Base-by-base conservation (phyloP, 2,113 vertebrate genomes). In the Oryzias melastigma region DNA sequence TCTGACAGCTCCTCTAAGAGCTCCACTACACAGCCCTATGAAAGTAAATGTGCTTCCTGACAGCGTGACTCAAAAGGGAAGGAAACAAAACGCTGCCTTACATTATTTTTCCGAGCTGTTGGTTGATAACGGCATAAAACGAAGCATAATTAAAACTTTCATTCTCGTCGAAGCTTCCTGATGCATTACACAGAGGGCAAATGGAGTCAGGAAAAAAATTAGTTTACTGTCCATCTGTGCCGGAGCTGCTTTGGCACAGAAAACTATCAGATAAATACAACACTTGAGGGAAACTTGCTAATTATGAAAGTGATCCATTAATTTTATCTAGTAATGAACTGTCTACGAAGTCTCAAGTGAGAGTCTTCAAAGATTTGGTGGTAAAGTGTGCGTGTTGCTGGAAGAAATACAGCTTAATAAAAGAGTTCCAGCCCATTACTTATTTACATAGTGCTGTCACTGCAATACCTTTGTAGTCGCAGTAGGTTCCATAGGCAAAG, bases 401-500 rank as follows among this genome's bases (percentile, higher is more conserved):
- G 43, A 71, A 70, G 68, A 78, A 80, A 70, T 64, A 77, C 53
- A 22, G 69, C 68, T 68, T 62, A 62, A 75, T 80, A 80, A 85
- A 73, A 73, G 49, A 54, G 62, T 81, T 73, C 65, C 66, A 61
- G 67, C 58, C 62, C 61, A 85, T 87, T 69, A 86, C 62, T 87
- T 85, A 84, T 90, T 89, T 81, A 87, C 80, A 79, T 64, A 44
- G 65, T 70, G 68, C 74, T 76, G 80, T 58, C 55, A 44, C 76
- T 65, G 64, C 66, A 78, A 58, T 91, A 98, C 96, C 95, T 93
- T 96, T 91, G 82, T 98, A 98, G 87, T 98, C 96, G 44, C 94
- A 91, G 64, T 97, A 98, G 47, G 95, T 98, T 87, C 96, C 95
- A 51, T 97, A 97, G 60, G 95, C 95, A 75, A 98, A 98, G 87